These are phyloP conservation scores for Volucella zonaria DNA, from an alignment of 2,888 invertebrate species.

Conservation along the genomic window DNA sequence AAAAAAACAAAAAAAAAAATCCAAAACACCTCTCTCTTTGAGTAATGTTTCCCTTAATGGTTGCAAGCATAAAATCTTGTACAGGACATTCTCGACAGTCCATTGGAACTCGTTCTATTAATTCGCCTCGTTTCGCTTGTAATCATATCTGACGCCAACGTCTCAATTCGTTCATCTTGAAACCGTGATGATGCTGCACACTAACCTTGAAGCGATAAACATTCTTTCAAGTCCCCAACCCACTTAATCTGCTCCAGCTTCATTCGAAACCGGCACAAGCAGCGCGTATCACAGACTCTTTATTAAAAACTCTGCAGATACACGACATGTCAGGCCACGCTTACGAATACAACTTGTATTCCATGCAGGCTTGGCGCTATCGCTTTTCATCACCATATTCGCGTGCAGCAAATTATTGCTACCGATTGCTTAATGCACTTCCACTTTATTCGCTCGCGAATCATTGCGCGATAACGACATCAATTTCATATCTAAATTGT, in stretches of 20 bases:
- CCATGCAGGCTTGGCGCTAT: conserved; percentile 30
- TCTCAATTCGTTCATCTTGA: conserved; percentile 60
- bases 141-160: conserved; percentile 68
- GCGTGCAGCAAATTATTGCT: conserved; percentile 68
- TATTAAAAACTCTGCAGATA: neutral
- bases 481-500: conserved; percentile 70
- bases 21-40: too few relatives aligned
- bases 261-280: neutral
- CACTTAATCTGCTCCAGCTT: conserved; percentile 23
- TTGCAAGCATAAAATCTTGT: conserved; percentile 43
- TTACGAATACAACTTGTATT: conserved; percentile 2
- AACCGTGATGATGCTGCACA: conserved; percentile 36
- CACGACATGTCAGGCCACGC: conserved; percentile 32
- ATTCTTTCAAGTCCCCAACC: conserved; percentile 21
- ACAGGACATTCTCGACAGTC: conserved; percentile 17
- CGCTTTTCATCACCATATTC: conserved; percentile 60
- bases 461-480: conserved; percentile 45
- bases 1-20: too few relatives aligned
- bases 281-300: conserved; percentile 51
- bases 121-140: conserved; percentile 30
- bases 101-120: conserved; percentile 29
- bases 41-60: conserved; percentile 10
- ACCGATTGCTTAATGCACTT: conserved; percentile 64
- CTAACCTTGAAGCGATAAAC: conserved; percentile 64
- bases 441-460: conserved; percentile 55